Percentiles rank a stretch among this genome's conserved stretches.
phyloP scores from a whole-genome alignment of 2,797 vertebrate genomes.

The Microhierax caerulescens region DNA sequence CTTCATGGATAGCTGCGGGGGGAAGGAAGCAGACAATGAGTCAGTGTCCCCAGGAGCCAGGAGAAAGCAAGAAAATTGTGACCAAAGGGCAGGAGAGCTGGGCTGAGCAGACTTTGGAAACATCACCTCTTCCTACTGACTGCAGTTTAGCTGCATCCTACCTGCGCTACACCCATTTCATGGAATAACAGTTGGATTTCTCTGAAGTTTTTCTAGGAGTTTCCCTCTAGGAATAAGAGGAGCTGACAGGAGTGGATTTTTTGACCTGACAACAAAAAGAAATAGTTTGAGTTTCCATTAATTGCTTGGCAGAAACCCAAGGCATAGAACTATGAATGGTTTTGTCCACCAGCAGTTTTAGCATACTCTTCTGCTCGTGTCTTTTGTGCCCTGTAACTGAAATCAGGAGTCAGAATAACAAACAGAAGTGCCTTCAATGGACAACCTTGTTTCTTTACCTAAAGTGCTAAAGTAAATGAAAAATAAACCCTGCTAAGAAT shows the following conservation, averaged over 20 bases:
- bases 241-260: not conserved
- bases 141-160: fast-evolving
- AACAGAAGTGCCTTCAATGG: not conserved
- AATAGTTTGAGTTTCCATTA: not conserved
- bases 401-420: not conserved
- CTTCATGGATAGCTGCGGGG: slow-evolving; percentile 89
- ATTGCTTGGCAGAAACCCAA: slow-evolving; percentile 30
- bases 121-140: not conserved
- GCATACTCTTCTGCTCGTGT: not conserved
- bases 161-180: not conserved
- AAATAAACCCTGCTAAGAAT: not conserved
- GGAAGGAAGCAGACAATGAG: not conserved
- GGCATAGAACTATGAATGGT: not conserved
- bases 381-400: not conserved
- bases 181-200: not conserved
- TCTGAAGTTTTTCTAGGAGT: not conserved
- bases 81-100: not conserved
- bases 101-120: not conserved
- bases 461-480: not conserved
- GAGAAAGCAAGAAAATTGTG: not conserved
- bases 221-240: not conserved
- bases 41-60: not conserved
- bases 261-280: slow-evolving; percentile 40
- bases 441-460: not conserved
- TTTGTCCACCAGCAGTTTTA: not conserved